phyloP scores from a whole-genome alignment of 2,797 vertebrate genomes.

The Etheostoma perlongum region DNA sequence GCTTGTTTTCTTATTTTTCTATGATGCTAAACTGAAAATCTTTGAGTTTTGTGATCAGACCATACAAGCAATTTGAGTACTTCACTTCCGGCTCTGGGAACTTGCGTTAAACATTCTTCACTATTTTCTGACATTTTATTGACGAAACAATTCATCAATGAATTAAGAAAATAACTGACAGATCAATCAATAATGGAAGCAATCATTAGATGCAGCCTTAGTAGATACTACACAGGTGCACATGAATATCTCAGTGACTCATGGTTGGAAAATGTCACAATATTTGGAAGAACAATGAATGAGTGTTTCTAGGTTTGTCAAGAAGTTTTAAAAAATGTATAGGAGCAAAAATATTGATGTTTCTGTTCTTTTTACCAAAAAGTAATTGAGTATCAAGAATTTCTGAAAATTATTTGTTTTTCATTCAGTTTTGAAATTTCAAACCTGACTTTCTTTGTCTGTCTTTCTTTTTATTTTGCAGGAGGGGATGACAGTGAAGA shows the following conservation, averaged over 20 bases:
- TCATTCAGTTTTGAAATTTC: not conserved
- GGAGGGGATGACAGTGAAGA: slow-evolving; percentile 92
- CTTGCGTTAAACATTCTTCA: not conserved
- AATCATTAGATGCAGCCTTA: not conserved
- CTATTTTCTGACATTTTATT: not conserved
- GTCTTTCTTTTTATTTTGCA: slow-evolving; percentile 68
- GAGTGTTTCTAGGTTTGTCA: not conserved
- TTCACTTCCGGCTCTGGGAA: not conserved
- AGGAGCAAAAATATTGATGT: not conserved
- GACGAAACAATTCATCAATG: not conserved
- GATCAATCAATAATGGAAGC: not conserved
- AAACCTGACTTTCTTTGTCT: not conserved
- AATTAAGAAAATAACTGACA: not conserved
- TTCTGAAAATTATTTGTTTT: not conserved
- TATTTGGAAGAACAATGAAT: not conserved
- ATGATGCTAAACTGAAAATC: not conserved
- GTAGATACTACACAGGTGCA: not conserved
- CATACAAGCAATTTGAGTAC: not conserved
- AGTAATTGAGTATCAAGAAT: not conserved
- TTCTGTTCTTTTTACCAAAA: not conserved
- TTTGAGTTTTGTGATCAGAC: not conserved
- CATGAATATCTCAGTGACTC: not conserved
- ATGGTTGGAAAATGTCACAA: not conserved
- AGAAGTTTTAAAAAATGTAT: too few species aligned
- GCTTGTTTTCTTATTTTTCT: not conserved